phyloP scores from a whole-genome alignment of 2,888 invertebrate species.

The Eristalinus aeneus region DNA sequence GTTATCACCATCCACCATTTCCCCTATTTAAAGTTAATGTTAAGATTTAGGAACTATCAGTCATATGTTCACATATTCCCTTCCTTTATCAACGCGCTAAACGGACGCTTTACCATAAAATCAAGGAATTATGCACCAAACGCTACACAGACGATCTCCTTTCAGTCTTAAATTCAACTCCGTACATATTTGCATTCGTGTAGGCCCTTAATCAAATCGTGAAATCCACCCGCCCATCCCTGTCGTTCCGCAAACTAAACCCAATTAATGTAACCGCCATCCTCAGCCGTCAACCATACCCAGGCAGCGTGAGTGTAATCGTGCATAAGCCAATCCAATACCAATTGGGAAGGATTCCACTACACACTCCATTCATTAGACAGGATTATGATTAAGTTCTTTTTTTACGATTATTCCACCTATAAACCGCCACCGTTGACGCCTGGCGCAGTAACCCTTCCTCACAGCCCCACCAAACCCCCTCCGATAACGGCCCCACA shows the following conservation, averaged over 20 bases:
- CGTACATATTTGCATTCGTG: neutral
- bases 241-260: neutral
- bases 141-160: neutral
- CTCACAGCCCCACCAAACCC: neutral
- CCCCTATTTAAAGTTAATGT: too few relatives aligned
- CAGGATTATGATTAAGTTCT: constrained; percentile 58
- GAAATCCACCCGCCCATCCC: neutral
- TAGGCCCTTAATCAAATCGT: neutral
- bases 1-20: too few relatives aligned
- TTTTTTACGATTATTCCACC: constrained; percentile 35
- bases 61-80: neutral
- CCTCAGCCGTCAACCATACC: neutral
- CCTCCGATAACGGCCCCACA: neutral
- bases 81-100: neutral
- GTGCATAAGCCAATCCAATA: constrained; percentile 41
- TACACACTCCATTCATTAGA: constrained; percentile 42
- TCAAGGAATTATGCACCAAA: neutral
- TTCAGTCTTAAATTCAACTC: neutral
- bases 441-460: neutral
- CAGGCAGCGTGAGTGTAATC: constrained; percentile 31
- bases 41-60: too few relatives aligned
- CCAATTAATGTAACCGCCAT: neutral
- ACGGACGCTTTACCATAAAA: neutral
- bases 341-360: constrained; percentile 37
- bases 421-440: neutral